Base-by-base conservation (phyloP, 2,888 invertebrate species). In the Caenorhabditis panamensis region DNA sequence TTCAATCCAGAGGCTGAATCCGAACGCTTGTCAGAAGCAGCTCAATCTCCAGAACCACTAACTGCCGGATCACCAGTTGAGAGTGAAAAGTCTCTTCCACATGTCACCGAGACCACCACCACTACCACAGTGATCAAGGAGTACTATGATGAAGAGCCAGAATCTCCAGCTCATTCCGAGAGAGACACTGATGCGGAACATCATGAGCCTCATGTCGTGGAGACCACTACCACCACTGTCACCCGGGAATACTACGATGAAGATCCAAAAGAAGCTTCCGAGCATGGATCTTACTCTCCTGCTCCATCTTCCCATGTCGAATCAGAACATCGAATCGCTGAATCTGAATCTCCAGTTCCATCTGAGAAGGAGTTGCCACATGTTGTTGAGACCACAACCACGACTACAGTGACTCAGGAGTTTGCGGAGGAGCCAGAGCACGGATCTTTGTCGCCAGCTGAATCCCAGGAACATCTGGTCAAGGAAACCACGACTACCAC, bases 351-450 rank as follows among this genome's bases (percentile, higher is more conserved):
- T 9, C 49, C 59, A 41, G 20, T 31, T 26, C 24, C n/a, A n/a
- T 58, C 64, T 11, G 62, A 72, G 37, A 36, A 53, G 8, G 26
- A 22, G 6, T 1, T 64, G 0, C 49, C 44, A 6, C 63, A 47
- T 69, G 69, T 68, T 16, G 63, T 61, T 11, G 69, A 66, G 44
- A 73, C 56, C 2, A 66, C 66, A 2, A 67, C 67, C 47, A 47
- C 24, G 9, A 47, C 44, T 11, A 71, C 37, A 20, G n/a, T 53
- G 1, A 68, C 68, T 24, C 26, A 26, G 1, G 36, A 58, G 31
- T 31, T 49, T 18, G 51, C 51, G 24, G 26, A 62, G 16, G 72
- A 72, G 53, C 56, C 37, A 5, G 51, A 51, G 24, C 22, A 51
- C 47, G 18, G 18, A 18, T 49, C 47, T 18, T 18, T 20, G 20